Conservation (phyloP, 2,797 vertebrate genomes). For the Acanthornis magna region DNA sequence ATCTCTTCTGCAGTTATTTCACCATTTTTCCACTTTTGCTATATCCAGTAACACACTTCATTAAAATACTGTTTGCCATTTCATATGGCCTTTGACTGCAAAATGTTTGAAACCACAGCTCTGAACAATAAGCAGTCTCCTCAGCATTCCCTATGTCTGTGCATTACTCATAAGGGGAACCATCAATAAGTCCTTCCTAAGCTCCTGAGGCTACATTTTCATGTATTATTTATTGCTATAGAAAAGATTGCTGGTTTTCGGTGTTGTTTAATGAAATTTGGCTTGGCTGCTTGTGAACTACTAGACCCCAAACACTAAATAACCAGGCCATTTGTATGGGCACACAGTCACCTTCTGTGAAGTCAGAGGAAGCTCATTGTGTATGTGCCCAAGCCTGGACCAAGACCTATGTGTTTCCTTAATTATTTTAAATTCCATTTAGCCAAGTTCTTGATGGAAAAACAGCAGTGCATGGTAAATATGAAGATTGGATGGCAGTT, state of each 20-base stretch:
- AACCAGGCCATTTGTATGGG: background rate
- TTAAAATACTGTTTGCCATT: constrained; percentile 2
- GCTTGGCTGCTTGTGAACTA: background rate
- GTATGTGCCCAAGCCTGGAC: background rate
- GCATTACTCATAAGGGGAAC: background rate
- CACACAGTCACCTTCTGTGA: background rate
- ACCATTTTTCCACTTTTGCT: background rate
- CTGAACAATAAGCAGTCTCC: background rate
- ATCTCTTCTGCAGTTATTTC: background rate
- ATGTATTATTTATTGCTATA: constrained; percentile 43
- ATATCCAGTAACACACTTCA: background rate
- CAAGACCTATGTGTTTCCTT: background rate
- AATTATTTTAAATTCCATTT: background rate
- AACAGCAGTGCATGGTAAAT: background rate
- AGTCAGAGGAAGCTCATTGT: background rate
- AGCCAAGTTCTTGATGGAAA: background rate
- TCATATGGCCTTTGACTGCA: background rate
- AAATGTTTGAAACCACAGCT: background rate
- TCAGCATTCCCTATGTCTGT: background rate
- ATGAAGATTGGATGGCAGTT: background rate
- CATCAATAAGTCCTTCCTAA: constrained; percentile 29
- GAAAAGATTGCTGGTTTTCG: constrained; percentile 10
- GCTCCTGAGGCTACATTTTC: background rate
- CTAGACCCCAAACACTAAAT: background rate
- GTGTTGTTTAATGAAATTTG: constrained; percentile 15